Evolutionary conservation across 2,113 vertebrate genomes (phyloP).

Genomic region (Hypomesus transpacificus): DNA sequence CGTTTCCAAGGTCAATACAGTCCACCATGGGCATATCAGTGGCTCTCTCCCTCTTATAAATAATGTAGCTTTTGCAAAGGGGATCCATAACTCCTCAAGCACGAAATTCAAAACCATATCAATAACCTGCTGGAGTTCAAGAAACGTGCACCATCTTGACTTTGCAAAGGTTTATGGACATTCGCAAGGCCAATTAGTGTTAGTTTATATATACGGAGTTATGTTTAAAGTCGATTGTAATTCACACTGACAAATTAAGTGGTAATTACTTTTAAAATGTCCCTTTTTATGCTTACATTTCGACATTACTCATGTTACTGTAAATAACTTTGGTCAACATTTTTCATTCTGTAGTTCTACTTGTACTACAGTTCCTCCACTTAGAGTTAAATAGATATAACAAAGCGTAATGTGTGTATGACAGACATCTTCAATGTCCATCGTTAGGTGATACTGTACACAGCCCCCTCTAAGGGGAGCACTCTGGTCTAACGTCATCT

Average conservation of each 20-base stretch:
- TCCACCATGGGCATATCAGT: neutral
- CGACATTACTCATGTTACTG: neutral
- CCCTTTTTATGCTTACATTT: neutral
- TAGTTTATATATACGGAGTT: constrained; percentile 12
- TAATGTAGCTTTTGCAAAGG: neutral
- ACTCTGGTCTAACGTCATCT: neutral
- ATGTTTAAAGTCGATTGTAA: constrained; percentile 9
- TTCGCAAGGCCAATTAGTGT: neutral
- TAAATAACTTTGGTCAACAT: neutral
- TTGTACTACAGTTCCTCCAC: neutral
- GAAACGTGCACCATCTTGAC: neutral
- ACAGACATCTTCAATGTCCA: no score
- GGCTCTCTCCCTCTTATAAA: neutral
- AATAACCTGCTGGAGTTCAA: constrained; percentile 1
- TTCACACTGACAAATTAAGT: constrained; percentile 14
- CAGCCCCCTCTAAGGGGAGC: neutral
- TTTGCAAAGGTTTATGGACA: constrained; percentile 1
- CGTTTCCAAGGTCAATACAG: neutral
- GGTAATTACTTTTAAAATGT: neutral
- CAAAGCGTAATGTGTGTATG: neutral
- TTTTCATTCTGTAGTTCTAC: neutral
- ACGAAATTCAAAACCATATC: constrained; percentile 10
- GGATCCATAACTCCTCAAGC: neutral
- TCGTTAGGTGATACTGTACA: no score
- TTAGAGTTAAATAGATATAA: neutral